Evolutionary conservation across 2,888 invertebrate genomes (phyloP).

Genomic region (Acrobasis consociella): DNA sequence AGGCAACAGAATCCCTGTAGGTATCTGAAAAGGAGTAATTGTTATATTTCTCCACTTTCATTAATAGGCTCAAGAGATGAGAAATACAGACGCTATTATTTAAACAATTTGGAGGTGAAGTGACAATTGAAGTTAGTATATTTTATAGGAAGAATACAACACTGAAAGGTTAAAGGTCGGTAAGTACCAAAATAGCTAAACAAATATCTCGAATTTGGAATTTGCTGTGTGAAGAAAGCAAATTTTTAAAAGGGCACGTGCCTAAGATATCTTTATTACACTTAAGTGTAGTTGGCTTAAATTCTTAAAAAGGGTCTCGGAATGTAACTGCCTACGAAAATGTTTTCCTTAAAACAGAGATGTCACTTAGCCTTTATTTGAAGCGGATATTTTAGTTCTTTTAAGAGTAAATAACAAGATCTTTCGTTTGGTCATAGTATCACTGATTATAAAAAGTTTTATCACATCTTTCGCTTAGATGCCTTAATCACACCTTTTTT

Average conservation of each 20-base stretch:
- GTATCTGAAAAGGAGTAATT: no score
- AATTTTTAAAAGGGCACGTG: neutral
- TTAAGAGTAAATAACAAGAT: neutral
- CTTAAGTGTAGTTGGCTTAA: neutral
- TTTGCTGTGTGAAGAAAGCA: neutral
- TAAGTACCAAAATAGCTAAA: neutral
- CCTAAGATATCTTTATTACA: neutral
- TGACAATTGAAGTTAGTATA: no score
- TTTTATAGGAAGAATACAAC: no score
- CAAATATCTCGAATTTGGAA: neutral
- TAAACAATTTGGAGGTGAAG: no score
- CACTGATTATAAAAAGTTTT: no score
- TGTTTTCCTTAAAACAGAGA: neutral
- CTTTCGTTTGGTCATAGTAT: neutral
- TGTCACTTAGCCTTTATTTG: neutral
- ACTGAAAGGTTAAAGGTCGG: no score
- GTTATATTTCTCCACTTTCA: no score
- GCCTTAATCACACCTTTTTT: no score
- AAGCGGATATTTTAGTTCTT: neutral
- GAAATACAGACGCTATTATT: no score
- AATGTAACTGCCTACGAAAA: neutral
- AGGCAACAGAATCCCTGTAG: no score
- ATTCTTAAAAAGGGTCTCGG: neutral
- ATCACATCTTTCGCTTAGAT: no score
- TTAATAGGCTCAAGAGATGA: no score